Percentiles rank a stretch among this genome's conserved stretches.
phyloP scores from a whole-genome alignment of 2,113 vertebrate genomes.

The Plecotus auritus region DNA sequence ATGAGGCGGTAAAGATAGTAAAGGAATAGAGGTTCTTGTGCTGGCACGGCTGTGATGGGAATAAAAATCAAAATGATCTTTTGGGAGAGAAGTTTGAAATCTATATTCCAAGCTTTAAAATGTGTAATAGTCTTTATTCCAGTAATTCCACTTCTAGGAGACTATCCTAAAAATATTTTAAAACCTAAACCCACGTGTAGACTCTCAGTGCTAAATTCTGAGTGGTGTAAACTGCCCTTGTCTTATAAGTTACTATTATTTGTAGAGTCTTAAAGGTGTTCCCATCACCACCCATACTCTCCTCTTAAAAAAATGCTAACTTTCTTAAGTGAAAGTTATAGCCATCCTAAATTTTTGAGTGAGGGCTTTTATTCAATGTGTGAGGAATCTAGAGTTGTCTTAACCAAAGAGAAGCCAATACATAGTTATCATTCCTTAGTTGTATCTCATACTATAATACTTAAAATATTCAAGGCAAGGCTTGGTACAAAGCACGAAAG shows the following conservation, averaged over 20 bases:
- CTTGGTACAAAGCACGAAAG: background rate
- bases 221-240: background rate
- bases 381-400: background rate
- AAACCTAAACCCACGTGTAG: background rate
- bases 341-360: background rate
- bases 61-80: background rate
- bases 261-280: background rate
- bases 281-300: background rate
- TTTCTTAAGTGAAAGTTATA: background rate
- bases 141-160: background rate
- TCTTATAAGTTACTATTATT: background rate
- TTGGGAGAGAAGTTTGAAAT: background rate
- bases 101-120: background rate
- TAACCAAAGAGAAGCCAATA: conserved; percentile 10
- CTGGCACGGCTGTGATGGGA: background rate
- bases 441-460: background rate
- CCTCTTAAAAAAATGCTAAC: background rate
- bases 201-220: background rate
- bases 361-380: background rate
- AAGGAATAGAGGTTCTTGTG: background rate
- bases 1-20: background rate
- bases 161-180: background rate
- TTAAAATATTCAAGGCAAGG: background rate
- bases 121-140: background rate
- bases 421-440: background rate